Base-by-base conservation (phyloP, 2,888 invertebrate species). In the Aquatica leii region DNA sequence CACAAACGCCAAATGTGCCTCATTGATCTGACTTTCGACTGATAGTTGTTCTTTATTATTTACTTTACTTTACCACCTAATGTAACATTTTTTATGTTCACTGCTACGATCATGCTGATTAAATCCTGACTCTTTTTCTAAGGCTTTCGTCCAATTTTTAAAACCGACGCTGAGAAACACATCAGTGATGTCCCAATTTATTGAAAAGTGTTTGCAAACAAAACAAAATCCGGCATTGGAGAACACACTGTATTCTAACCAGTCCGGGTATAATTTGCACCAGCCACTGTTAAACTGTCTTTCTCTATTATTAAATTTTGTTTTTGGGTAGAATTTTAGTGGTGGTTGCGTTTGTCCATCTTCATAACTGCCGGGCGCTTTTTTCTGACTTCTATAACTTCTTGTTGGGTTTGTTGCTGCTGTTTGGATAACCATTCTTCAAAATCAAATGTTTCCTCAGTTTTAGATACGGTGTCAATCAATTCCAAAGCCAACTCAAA, bases 91-190 rank as follows among this genome's bases (percentile, higher is more conserved):
- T 24, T 9, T n/a, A n/a, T n/a, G n/a, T n/a, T n/a, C n/a, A n/a
- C n/a, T 24, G 31, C 50, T 50, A 14, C 20, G 14, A 24, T 5
- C 6, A 21, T 50, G 48, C n/a, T 48, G 18, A 9, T 48, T 48
- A 15, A 48, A 48, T 17, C 15, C 48, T n/a, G n/a, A n/a, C n/a
- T 48, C 21, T 18, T n/a, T 48, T 48, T 48, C 48, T 20, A 48
- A 48, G 9, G 20, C 17, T 15, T 18, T 8, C 17, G 15, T 48
- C 48, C 48, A 48, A 48, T 48, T 48, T n/a, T 48, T 48, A 48
- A 48, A 48, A 18, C 21, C 48, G 11, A 20, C 48, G 21, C 21
- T 9, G 21, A 48, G 9, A 48, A 48, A 48, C 15, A 48, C 48
- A 20, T 4, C 8, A 15, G 1, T 41, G 14, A 41, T 15, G 17